Evolutionary conservation across 2,113 vertebrate species (phyloP).

Genomic region (Halichoeres trimaculatus): DNA sequence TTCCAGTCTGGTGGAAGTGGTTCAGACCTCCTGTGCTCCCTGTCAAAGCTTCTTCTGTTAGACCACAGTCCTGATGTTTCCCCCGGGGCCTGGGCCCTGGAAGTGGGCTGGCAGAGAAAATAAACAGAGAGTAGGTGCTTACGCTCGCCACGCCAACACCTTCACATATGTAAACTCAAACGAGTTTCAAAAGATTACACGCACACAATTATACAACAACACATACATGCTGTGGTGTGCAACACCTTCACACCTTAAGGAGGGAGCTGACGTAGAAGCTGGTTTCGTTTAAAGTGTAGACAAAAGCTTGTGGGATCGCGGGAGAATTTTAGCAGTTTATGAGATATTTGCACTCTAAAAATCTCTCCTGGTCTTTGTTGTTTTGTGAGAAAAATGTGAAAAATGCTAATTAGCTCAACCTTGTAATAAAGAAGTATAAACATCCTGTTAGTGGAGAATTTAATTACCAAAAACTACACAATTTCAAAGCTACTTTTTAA

Average conservation of each 20-base stretch:
- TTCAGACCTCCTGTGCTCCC: constrained; percentile 61
- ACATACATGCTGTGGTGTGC: not conserved
- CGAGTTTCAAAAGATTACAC: constrained; percentile 37
- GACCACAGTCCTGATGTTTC: constrained; percentile 68
- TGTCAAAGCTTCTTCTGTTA: constrained; percentile 77
- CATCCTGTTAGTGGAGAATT: constrained; percentile 9
- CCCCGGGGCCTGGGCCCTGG: constrained; percentile 71
- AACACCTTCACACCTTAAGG: constrained; percentile 40
- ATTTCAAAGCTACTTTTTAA: constrained; percentile 7
- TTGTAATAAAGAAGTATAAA: not conserved
- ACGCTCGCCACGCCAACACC: constrained; percentile 66
- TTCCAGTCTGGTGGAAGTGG: constrained; percentile 53
- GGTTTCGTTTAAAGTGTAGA: constrained; percentile 15
- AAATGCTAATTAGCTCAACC: not conserved
- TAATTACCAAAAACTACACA: constrained; percentile 16
- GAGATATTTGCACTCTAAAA: not conserved
- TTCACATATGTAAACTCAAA: constrained; percentile 64
- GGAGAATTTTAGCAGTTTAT: not conserved
- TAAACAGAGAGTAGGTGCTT: constrained; percentile 73
- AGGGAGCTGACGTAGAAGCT: not conserved
- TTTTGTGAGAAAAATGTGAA: constrained; percentile 9
- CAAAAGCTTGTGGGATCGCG: not conserved
- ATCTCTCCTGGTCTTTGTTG: not conserved
- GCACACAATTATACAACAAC: constrained; percentile 34
- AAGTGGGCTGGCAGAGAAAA: constrained; percentile 80